phyloP scores from a whole-genome alignment of 2,888 invertebrate genomes.

The Ennomos erosarius region DNA sequence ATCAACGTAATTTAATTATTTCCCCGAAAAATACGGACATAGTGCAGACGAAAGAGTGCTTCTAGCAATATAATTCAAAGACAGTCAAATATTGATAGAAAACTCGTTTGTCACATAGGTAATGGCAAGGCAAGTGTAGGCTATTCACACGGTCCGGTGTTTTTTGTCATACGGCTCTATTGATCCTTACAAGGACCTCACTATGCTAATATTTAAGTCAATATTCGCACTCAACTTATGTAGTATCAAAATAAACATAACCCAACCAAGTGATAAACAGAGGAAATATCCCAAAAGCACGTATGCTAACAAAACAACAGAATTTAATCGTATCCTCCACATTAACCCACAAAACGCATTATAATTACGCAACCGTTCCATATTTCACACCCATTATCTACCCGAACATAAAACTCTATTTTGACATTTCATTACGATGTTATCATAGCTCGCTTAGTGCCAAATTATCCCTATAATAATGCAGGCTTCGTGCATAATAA shows the following conservation, averaged over 20 bases:
- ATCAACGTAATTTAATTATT: too few relatives aligned
- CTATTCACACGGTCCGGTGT: too few relatives aligned
- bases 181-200: too few relatives aligned
- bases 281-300: background rate
- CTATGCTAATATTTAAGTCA: background rate
- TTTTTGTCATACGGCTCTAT: too few relatives aligned
- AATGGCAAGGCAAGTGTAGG: too few relatives aligned
- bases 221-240: background rate
- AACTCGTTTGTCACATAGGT: too few relatives aligned
- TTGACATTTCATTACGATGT: conserved; percentile 21
- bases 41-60: too few relatives aligned
- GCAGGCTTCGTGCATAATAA: conserved; percentile 28
- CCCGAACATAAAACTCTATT: conserved; percentile 27
- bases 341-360: background rate
- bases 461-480: conserved; percentile 25
- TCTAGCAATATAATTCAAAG: too few relatives aligned
- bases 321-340: conserved; percentile 3
- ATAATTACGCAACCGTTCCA: conserved; percentile 3
- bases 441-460: conserved; percentile 19
- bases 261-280: background rate
- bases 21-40: too few relatives aligned
- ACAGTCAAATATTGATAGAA: too few relatives aligned
- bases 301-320: background rate
- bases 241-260: background rate
- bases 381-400: conserved; percentile 14